Base-by-base conservation (phyloP, 1,140 invertebrate genomes). In the Drosophila tani region DNA sequence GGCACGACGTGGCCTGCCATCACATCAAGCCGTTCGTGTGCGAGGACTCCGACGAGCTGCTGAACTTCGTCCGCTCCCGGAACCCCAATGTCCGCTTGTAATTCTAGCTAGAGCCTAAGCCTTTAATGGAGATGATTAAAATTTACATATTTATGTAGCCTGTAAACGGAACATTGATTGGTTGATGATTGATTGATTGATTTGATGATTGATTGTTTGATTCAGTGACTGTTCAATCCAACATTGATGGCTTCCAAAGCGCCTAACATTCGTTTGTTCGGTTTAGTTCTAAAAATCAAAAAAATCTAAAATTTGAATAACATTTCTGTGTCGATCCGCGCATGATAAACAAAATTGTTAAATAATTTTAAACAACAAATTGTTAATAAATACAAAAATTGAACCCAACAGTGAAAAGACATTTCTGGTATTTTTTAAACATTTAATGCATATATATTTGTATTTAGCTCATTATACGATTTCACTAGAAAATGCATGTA, bases 21-120 rank as follows among this genome's bases (percentile, higher is more conserved):
- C 97, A 98, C 93, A 94, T 97, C 63, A 98, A 98, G 93, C 97
- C 97, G 2, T 98, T 98, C 94, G 97, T 98, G 4, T 98, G 97
- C 93, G 97, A 98, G 93, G 97, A 98, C 94, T 97, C 96, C 91
- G 97, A 98, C 73, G 97, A 98, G 93, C 95, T 98, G n/a, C 94
- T 98, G 75, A 97, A 97, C 93, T 98, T 98, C 86, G 97, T 98
- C 21, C 96, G 96, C 77, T 97, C 96, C 14, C 95, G 97, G 85
- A 98, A 98, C 93, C 96, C 96, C 32, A 95, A 95, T 81, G 95
- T 97, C 68, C 96, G 97, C 93, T 94, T 98, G 78, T 97, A 95
- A 96, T 69, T 76, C 64, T 80, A 82, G 70, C 47, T 83, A 68
- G 51, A 56, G 57, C 45, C 35, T 81, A 76, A 75, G 63, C 70